phyloP scores from a whole-genome alignment of 2,797 vertebrate species.

The Mormyrus hasselquistii region DNA sequence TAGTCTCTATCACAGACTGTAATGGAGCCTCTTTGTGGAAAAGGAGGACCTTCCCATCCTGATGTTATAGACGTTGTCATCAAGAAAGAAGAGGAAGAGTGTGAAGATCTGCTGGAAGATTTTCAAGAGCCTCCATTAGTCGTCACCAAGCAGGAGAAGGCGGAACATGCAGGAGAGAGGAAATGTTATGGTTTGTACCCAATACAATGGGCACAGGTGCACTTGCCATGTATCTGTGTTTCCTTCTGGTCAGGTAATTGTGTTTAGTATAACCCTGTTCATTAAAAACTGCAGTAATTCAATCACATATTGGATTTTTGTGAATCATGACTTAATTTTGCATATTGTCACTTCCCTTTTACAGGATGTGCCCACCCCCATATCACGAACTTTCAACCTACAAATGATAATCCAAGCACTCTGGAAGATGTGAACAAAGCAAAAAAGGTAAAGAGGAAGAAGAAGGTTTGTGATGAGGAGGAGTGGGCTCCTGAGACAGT shows the following conservation, averaged over 20 bases:
- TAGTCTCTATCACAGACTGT: background rate
- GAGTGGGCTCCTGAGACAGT: background rate
- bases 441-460: background rate
- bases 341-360: background rate
- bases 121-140: background rate
- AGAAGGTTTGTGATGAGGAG: background rate
- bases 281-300: background rate
- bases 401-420: background rate
- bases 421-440: background rate
- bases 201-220: background rate
- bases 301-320: background rate
- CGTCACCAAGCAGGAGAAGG: conserved; percentile 16
- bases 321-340: background rate
- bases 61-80: background rate
- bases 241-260: background rate
- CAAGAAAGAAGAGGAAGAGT: conserved; percentile 24
- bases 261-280: background rate
- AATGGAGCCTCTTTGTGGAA: conserved; percentile 13
- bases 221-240: background rate
- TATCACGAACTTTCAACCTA: background rate
- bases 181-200: background rate
- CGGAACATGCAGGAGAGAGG: background rate
- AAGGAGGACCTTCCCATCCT: background rate
- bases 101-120: background rate
- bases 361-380: background rate